Base-by-base conservation (phyloP, 2,888 invertebrate genomes). In the Lagria hirta region DNA sequence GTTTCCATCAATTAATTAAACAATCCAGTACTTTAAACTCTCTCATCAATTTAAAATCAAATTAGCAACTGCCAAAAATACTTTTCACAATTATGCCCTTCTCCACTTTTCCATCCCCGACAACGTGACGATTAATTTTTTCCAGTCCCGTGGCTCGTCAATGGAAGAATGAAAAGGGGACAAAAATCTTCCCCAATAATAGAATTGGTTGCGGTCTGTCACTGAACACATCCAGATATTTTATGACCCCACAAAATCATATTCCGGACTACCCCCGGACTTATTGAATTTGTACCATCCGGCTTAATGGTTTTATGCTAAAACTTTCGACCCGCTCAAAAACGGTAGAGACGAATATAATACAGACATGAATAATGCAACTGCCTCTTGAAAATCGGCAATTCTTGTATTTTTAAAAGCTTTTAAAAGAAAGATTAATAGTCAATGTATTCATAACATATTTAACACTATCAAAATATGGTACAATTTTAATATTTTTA, bases 141-240 rank as follows among this genome's bases (percentile, higher is more conserved):
- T 17, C 32, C 22, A 30, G 17, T 32, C 30, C 30, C n/a, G n/a
- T n/a, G n/a, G n/a, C n/a, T n/a, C n/a, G n/a, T 16, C 13, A 20
- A 14, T 22, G 24, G 16, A 7, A 23, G 24, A 12, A 16, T 20
- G 14, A 10, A 21, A 32, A 27, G 33, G 32, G 27, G 41, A 20
- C 22, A 11, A n/a, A n/a, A n/a, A n/a, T n/a, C 12, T 14, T 29
- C 13, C 20, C 38, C 38, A 23, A 22, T 17, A 6, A 7, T 18
- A n/a, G 40, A 30, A 29, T 43, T 29, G 43, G 43, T 17, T 50
- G 54, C 47, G 54, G 54, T 54, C 43, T 54, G 54, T 54, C 50
- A 54, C 43, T 32, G 51, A 45, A 43, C 49, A 38, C 29, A 42
- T 35, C 26, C 28, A 35, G 24, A 50, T 49, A 54, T 54, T n/a